Percentiles rank a stretch among this genome's conserved stretches.
phyloP scores from a whole-genome alignment of 2,888 invertebrate genomes.

The Leucoptera coffeella region DNA sequence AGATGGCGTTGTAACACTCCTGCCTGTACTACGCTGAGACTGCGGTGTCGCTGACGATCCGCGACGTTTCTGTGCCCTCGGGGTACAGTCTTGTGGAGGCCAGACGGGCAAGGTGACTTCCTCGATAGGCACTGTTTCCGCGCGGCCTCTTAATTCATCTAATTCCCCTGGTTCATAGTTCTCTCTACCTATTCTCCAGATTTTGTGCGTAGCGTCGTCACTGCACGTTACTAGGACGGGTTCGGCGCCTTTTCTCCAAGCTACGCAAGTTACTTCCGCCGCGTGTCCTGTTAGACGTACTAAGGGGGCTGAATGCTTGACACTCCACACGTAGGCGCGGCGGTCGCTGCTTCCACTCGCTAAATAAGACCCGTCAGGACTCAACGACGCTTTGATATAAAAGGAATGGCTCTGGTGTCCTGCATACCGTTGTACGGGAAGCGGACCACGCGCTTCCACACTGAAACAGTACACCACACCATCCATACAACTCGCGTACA shows the following conservation, averaged over 20 bases:
- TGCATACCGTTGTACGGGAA: slow-evolving; percentile 59
- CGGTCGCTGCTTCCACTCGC: slow-evolving; percentile 87
- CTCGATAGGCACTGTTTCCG: slow-evolving; percentile 14
- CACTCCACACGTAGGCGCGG: slow-evolving; percentile 81
- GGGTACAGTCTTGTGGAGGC: slow-evolving; percentile 9
- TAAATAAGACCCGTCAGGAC: slow-evolving; percentile 74
- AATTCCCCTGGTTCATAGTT: slow-evolving; percentile 16
- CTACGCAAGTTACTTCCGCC: slow-evolving; percentile 83
- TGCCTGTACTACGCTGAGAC: slow-evolving; percentile 8
- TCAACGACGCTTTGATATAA: slow-evolving; percentile 78
- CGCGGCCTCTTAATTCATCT: slow-evolving; percentile 26
- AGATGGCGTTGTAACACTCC: not conserved
- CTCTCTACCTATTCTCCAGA: slow-evolving; percentile 65
- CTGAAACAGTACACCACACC: slow-evolving; percentile 82
- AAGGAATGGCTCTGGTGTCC: slow-evolving; percentile 78
- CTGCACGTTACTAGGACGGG: slow-evolving; percentile 71
- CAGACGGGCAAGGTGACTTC: slow-evolving; percentile 17
- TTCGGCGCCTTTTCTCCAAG: slow-evolving; percentile 63
- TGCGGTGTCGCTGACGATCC: slow-evolving; percentile 10
- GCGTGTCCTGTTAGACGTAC: slow-evolving; percentile 68
- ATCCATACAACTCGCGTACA: slow-evolving; percentile 87
- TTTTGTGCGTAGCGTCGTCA: slow-evolving; percentile 72
- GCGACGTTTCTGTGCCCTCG: not conserved
- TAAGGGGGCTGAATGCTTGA: slow-evolving; percentile 58
- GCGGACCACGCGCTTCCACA: slow-evolving; percentile 58